These are phyloP conservation scores for Centroberyx gerrardi DNA, from an alignment of 2,797 vertebrate species.

Conservation along the genomic window DNA sequence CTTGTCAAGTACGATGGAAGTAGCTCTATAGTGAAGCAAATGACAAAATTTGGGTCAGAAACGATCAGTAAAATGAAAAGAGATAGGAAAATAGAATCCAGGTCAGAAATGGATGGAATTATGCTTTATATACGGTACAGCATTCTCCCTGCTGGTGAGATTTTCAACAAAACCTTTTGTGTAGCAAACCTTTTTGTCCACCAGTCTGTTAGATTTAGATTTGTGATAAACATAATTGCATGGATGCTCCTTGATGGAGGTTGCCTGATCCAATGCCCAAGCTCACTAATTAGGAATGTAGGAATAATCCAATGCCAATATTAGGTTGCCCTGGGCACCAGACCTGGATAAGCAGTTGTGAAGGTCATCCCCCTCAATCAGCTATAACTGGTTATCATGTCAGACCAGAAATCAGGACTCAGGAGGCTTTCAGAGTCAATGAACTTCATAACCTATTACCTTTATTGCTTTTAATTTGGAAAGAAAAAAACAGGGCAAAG, in stretches of 20 bases:
- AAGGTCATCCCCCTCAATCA: constrained; percentile 79
- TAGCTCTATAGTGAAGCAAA: not conserved
- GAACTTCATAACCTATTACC: constrained; percentile 59
- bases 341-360: constrained; percentile 67
- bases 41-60: constrained; percentile 10
- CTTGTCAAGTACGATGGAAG: constrained; percentile 18
- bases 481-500: constrained; percentile 41
- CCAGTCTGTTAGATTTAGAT: constrained; percentile 51
- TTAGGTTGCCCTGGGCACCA: constrained; percentile 69
- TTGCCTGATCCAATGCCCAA: constrained; percentile 51
- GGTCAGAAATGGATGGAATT: constrained; percentile 22
- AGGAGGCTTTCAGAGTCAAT: constrained; percentile 44
- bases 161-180: constrained; percentile 41
- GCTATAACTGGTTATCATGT: constrained; percentile 74
- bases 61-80: not conserved
- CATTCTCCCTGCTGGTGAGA: constrained; percentile 12
- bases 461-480: constrained; percentile 50
- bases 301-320: constrained; percentile 74
- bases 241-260: constrained; percentile 50
- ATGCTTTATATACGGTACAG: constrained; percentile 15
- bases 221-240: constrained; percentile 68
- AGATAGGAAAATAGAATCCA: not conserved
- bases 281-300: constrained; percentile 71
- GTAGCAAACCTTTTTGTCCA: constrained; percentile 46
- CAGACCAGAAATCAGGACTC: constrained; percentile 68